Evolutionary conservation across 1,140 invertebrate species (phyloP).

Genomic region (Zaprionus taronus): DNA sequence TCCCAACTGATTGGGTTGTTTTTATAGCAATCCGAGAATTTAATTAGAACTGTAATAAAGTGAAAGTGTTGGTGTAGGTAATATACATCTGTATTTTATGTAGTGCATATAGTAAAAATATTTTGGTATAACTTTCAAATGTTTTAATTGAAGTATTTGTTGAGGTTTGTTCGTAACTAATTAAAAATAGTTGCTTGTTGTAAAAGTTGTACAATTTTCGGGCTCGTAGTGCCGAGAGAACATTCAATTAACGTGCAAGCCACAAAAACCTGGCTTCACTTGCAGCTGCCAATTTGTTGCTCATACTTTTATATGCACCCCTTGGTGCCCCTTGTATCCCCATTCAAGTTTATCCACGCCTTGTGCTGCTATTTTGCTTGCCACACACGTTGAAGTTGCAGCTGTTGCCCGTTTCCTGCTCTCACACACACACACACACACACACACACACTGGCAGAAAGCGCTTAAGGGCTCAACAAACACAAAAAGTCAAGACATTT

Average conservation of each 20-base stretch:
- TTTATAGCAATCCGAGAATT: neutral
- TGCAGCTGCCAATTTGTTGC: conserved; percentile 1
- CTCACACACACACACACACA: conserved; percentile 19
- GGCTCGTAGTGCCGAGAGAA: neutral
- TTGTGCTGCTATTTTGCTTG: neutral
- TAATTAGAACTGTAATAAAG: neutral
- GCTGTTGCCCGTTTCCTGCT: neutral
- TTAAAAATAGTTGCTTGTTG: conserved; percentile 40
- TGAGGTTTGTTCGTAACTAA: conserved; percentile 51
- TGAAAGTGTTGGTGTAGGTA: too few species aligned
- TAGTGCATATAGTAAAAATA: too few species aligned
- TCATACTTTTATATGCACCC: neutral
- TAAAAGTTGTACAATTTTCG: neutral
- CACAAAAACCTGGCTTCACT: conserved; percentile 41
- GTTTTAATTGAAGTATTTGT: neutral
- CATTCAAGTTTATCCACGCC: neutral
- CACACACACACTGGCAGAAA: conserved; percentile 39
- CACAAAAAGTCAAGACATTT: conserved; percentile 82
- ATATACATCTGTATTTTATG: too few species aligned
- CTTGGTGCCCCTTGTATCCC: neutral
- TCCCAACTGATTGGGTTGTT: neutral
- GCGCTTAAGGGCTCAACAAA: conserved; percentile 77
- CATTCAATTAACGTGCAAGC: neutral
- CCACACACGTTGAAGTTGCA: neutral
- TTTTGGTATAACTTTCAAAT: neutral